Evolutionary conservation across 2,888 invertebrate species (phyloP).

Genomic region (Lithophane semibrunnea): DNA sequence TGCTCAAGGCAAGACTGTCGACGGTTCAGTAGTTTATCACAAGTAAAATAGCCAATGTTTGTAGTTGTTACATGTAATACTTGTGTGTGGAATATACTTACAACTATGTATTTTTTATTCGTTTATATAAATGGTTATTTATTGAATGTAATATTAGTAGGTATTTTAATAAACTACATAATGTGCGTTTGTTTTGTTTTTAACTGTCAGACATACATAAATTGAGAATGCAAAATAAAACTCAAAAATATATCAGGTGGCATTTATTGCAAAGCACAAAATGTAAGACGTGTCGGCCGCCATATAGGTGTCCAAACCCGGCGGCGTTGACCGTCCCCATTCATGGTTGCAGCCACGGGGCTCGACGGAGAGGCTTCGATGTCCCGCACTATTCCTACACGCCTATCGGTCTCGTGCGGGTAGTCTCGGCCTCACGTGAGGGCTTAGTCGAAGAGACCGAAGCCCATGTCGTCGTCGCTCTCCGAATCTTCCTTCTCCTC

Average conservation of each 20-base stretch:
- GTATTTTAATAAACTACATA: conserved; percentile 43
- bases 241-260: conserved; percentile 66
- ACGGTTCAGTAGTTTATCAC: conserved; percentile 21
- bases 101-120: conserved; percentile 37
- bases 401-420: conserved; percentile 63
- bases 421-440: conserved; percentile 40
- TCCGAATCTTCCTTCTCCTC: conserved; percentile 95
- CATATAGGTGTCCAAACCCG: conserved; percentile 87
- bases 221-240: conserved; percentile 48
- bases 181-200: conserved; percentile 26
- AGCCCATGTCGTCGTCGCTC: conserved; percentile 99
- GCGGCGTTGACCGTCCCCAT: conserved; percentile 78
- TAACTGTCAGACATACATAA: no score
- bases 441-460: conserved; percentile 97
- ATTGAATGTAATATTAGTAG: conserved; percentile 33
- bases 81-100: conserved; percentile 9
- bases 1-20: conserved; percentile 29
- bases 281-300: conserved; percentile 78
- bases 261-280: conserved; percentile 80
- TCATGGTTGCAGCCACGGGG: conserved; percentile 70
- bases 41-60: conserved; percentile 23
- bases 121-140: conserved; percentile 38
- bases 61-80: conserved; percentile 40
- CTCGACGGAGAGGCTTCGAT: conserved; percentile 59
- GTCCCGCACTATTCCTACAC: conserved; percentile 62